Conservation (phyloP, 2,888 invertebrate species). For the Keiferia lycopersicella region DNA sequence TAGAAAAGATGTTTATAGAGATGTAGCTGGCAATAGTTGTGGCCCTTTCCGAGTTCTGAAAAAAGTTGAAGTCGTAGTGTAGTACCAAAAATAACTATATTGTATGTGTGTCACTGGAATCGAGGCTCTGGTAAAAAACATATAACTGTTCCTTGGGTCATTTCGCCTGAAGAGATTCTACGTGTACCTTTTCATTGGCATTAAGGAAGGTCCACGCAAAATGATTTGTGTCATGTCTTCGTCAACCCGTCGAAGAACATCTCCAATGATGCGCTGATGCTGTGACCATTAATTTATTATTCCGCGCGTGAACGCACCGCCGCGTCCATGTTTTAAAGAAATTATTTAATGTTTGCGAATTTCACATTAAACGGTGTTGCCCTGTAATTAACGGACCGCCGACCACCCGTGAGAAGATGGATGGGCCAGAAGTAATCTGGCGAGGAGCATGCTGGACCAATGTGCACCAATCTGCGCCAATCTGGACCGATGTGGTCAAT, state of each 20-base stretch:
- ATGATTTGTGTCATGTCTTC: constrained; percentile 4
- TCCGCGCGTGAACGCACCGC: constrained; percentile 67
- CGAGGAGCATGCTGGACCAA: no score
- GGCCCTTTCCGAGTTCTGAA: no score
- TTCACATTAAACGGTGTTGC: constrained; percentile 72
- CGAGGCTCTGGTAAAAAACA: no score
- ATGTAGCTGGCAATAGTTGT: no score
- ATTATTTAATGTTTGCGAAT: constrained; percentile 76
- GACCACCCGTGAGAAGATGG: constrained; percentile 71
- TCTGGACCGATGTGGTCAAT: background rate
- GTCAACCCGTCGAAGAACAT: constrained; percentile 4
- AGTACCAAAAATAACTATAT: no score
- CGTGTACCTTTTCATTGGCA: no score
- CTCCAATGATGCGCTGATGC: constrained; percentile 37
- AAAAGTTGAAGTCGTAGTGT: no score
- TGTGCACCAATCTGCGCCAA: background rate
- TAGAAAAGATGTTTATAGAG: no score
- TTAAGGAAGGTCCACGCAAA: constrained; percentile 19
- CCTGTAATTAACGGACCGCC: constrained; percentile 75
- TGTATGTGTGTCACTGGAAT: no score
- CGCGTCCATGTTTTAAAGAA: constrained; percentile 62
- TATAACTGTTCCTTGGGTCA: no score
- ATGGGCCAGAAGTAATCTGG: constrained; percentile 63
- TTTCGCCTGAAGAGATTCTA: no score
- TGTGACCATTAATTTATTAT: constrained; percentile 69